phyloP scores from a whole-genome alignment of 1,140 invertebrate genomes.

The Scaptodrosophila lebanonensis region DNA sequence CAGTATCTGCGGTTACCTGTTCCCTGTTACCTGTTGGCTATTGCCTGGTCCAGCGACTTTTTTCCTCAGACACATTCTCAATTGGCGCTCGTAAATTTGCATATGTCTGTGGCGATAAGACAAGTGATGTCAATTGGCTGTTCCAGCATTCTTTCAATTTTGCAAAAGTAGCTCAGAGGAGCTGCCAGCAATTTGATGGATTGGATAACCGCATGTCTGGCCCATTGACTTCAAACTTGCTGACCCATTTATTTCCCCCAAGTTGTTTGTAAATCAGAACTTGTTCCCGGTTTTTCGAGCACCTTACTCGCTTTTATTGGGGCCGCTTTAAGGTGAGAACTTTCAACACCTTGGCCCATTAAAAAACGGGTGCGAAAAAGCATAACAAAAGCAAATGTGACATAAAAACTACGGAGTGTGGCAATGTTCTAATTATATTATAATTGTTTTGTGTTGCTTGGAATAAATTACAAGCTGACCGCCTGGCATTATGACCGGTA shows the following conservation, averaged over 20 bases:
- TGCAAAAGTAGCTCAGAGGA: slow-evolving; percentile 16
- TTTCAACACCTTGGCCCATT: background rate
- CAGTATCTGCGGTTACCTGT: too few species aligned
- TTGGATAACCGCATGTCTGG: too few species aligned
- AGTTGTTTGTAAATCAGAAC: too few species aligned
- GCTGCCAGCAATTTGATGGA: slow-evolving; percentile 10
- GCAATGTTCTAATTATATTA: slow-evolving; percentile 68
- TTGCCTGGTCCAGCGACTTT: too few species aligned
- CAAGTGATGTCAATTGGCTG: slow-evolving; percentile 13
- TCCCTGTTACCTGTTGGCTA: too few species aligned
- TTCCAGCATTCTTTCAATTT: slow-evolving; percentile 7
- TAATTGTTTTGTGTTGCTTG: slow-evolving; percentile 54
- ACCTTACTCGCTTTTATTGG: background rate
- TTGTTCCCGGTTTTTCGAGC: too few species aligned
- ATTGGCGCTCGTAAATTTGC: slow-evolving; percentile 29
- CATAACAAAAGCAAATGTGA: slow-evolving; percentile 27
- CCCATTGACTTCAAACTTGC: slow-evolving; percentile 25
- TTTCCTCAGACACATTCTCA: slow-evolving; percentile 44
- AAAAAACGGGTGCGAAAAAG: slow-evolving; percentile 3
- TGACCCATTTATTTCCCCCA: slow-evolving; percentile 23
- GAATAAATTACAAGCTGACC: slow-evolving; percentile 42
- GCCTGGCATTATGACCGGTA: slow-evolving; percentile 53
- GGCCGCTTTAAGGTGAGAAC: too few species aligned
- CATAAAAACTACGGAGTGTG: slow-evolving; percentile 40
- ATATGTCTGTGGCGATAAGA: slow-evolving; percentile 7